phyloP scores from a whole-genome alignment of 2,888 invertebrate genomes.

The Pristionchus japonicus region DNA sequence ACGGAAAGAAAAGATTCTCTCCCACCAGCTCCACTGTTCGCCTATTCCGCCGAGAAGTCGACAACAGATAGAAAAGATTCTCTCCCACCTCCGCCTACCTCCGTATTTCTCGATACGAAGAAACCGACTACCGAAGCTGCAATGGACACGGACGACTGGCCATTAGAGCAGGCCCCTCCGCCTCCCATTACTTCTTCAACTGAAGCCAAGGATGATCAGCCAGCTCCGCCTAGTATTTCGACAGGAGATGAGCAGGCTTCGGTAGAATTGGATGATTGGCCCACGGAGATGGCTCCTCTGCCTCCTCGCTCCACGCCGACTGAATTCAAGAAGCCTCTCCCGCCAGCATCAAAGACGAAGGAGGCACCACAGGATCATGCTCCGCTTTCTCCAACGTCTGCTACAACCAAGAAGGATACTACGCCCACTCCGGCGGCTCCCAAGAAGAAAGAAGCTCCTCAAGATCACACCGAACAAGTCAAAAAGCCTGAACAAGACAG shows the following conservation, averaged over 20 bases:
- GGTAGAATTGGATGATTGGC: neutral
- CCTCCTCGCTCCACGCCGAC: neutral
- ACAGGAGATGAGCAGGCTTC: neutral
- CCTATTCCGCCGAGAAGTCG: no score
- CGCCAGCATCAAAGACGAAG: neutral
- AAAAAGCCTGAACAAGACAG: no score
- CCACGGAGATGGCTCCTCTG: neutral
- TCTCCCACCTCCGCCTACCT: no score
- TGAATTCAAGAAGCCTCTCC: no score
- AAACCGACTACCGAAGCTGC: neutral
- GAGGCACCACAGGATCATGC: no score
- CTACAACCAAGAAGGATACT: neutral
- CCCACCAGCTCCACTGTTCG: no score
- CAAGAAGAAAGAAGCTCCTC: neutral
- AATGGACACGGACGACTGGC: neutral
- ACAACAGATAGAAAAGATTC: neutral
- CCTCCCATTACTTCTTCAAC: neutral
- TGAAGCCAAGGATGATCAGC: neutral
- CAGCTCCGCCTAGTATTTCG: neutral
- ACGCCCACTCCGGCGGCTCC: neutral
- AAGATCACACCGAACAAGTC: no score
- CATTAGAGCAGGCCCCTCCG: neutral
- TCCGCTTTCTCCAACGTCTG: neutral
- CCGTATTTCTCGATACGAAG: no score
- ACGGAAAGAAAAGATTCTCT: no score